Base-by-base conservation (phyloP, 2,113 vertebrate genomes). In the Nothoprocta pentlandii region DNA sequence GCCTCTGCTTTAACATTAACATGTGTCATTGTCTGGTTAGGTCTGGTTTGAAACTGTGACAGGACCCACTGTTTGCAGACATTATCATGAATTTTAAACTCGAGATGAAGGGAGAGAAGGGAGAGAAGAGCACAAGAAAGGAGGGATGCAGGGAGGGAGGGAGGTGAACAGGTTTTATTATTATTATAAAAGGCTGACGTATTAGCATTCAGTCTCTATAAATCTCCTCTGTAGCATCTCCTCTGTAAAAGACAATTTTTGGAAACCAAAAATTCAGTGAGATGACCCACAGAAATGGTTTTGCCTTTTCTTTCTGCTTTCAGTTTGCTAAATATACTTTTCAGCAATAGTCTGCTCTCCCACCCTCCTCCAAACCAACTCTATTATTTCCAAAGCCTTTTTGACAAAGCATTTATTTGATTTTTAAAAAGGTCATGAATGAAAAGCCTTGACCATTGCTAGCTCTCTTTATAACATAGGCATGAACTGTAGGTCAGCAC, bases 41-140 rank as follows among this genome's bases (percentile, higher is more conserved):
- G 16, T 84, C 78, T 77, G 28, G 20, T 81, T 73, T 82, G 44
- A 85, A 96, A 62, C 22, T 36, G 46, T 66, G 58, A 17, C 26
- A 64, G 89, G 39, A 79, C 42, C 32, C 39, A 63, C 4, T 41
- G 26, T 74, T 58, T 84, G 76, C 39, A 68, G 75, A 61, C 67
- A 10, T 41, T 67, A 1, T 34, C 26, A 10, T 23, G 13, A 1
- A 16, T 36, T 82, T 32, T 23, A 20, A 58, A 26, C 12, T 69
- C 47, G 25, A 58, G 25, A 53, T 41, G 39, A 23, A 83, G 22
- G 28, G 32, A 39, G 6, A 70, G 39, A 23, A 83, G 22, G 28
- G 32, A 39, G 6, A 70, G 20, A 71, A 16, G 8, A 39, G 70
- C 26, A 58, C 28, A 4, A 2, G 7, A 6, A 58, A 6, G 6